phyloP scores from a whole-genome alignment of 2,888 invertebrate species.

The Elegia similella region DNA sequence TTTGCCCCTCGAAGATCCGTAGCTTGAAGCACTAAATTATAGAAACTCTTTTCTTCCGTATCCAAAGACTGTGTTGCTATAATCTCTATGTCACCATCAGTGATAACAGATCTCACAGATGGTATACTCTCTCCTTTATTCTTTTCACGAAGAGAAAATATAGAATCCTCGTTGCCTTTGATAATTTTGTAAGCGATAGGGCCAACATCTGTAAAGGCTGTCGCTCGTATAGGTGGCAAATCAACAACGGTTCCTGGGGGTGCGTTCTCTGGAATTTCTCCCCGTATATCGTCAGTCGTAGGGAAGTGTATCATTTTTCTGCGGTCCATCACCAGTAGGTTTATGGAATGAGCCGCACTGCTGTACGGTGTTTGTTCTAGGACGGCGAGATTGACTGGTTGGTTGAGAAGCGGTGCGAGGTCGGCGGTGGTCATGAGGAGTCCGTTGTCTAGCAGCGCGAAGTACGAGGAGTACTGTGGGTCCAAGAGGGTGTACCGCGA shows the following conservation, averaged over 20 bases:
- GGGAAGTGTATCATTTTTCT: constrained; percentile 91
- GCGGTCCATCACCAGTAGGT: constrained; percentile 91
- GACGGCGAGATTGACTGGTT: constrained; percentile 90
- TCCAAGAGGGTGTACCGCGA: constrained; percentile 84
- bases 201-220: constrained; percentile 83
- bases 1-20: constrained; percentile 90
- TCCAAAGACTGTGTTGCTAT: constrained; percentile 90
- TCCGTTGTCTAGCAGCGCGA: constrained; percentile 93
- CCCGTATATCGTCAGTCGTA: constrained; percentile 82
- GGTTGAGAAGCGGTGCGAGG: constrained; percentile 89
- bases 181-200: constrained; percentile 91
- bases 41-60: constrained; percentile 86
- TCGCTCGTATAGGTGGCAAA: constrained; percentile 87
- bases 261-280: constrained; percentile 89
- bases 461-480: constrained; percentile 91
- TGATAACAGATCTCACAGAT: constrained; percentile 77
- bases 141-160: constrained; percentile 87
- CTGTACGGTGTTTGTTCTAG: constrained; percentile 91
- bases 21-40: constrained; percentile 90
- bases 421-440: constrained; percentile 95
- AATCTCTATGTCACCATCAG: constrained; percentile 86
- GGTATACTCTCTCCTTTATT: constrained; percentile 63
- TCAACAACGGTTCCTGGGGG: constrained; percentile 87
- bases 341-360: constrained; percentile 89
- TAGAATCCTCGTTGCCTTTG: constrained; percentile 87